phyloP scores from a whole-genome alignment of 1,140 invertebrate species.

The Choristoneura fumiferana region DNA sequence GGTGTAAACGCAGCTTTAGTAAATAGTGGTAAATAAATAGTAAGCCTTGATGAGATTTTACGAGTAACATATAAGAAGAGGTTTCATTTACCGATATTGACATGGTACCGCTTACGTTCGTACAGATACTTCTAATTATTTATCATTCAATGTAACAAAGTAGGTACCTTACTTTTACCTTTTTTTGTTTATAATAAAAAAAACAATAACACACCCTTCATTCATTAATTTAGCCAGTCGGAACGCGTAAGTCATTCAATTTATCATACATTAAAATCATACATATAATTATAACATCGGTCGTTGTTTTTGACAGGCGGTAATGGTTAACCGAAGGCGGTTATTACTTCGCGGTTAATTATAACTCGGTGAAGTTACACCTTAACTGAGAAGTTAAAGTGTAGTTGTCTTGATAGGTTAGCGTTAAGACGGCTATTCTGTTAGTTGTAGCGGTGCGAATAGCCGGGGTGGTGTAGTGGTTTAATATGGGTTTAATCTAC shows the following conservation, averaged over 20 bases:
- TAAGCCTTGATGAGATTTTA: too few relatives aligned
- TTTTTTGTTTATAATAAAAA: too few relatives aligned
- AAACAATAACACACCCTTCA: background rate
- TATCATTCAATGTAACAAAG: too few relatives aligned
- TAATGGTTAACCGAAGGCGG: slow-evolving; percentile 3
- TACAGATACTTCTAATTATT: too few relatives aligned
- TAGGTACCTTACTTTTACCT: too few relatives aligned
- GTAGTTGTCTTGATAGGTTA: background rate
- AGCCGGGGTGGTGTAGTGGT: too few relatives aligned
- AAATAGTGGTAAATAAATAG: too few relatives aligned
- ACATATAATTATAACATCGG: slow-evolving; percentile 7
- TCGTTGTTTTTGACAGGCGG: background rate
- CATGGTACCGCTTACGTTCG: too few relatives aligned
- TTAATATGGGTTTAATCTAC: too few relatives aligned
- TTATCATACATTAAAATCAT: slow-evolving; percentile 13
- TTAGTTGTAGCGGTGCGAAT: slow-evolving; percentile 27
- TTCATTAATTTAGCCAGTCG: slow-evolving; percentile 10
- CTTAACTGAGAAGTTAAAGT: background rate
- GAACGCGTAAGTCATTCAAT: slow-evolving; percentile 9
- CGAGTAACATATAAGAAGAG: too few relatives aligned
- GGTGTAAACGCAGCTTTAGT: too few relatives aligned
- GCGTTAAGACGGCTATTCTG: slow-evolving; percentile 21
- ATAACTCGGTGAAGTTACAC: background rate
- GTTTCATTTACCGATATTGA: too few relatives aligned
- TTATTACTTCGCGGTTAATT: slow-evolving; percentile 8